Base-by-base conservation (phyloP, 2,888 invertebrate species). In the Myathropa florea region DNA sequence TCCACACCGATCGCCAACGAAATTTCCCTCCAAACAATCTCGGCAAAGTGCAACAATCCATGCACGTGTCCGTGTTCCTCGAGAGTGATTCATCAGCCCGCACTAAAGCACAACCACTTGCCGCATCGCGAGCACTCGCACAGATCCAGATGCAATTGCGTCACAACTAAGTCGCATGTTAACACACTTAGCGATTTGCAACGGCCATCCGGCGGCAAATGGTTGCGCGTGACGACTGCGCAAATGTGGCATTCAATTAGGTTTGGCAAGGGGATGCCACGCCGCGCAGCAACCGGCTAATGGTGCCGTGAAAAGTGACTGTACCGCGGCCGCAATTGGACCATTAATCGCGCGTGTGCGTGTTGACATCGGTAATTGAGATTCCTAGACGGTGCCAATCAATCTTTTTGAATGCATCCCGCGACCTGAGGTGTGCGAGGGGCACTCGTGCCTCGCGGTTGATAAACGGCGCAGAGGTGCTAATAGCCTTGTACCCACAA, bases 191-290 rank as follows among this genome's bases (percentile, higher is more conserved):
- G 78, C 86, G 82, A 86, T 86, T 86, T 86, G 86, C 86, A 86
- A 86, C 86, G 86, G 86, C 78, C 83, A 75, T 86, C 85, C 46
- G 18, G 4, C 68, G 53, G 39, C 61, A 65, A 82, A 82, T 86
- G 82, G 78, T 79, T 86, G 86, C 83, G 86, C 86, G 86, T 86
- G 83, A 86, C 78, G 86, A 86, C 75, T 83, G 65, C 65, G 55
- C 78, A 86, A 83, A 86, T 86, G 86, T 86, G 86, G 83, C 83
- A 86, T 86, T 86, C 86, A 86, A 86, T 86, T 86, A 82, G 86
- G 64, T 57, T 83, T 63, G 28, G 70, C 82, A 21, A 18, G 46
- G n/a, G n/a, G 46, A 46, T 46, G 46, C 46, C 7, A 10, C 33
- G 33, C 33, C 6, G 9, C 9, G 6, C 39, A 1, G 39, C n/a